Base-by-base conservation (phyloP, 1,140 invertebrate genomes). In the Phortica variegata region DNA sequence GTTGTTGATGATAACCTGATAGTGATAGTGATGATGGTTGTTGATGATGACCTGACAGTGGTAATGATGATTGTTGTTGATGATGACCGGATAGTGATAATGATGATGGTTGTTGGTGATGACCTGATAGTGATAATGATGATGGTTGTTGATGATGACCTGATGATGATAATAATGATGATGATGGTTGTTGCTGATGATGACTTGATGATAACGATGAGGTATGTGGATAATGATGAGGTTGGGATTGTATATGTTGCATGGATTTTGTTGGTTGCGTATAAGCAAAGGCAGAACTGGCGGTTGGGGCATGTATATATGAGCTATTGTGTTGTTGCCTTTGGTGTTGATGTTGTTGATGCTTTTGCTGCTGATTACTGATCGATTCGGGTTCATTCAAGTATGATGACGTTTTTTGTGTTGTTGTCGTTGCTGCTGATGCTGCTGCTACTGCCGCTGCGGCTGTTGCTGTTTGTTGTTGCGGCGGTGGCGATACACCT, bases 311-410 rank as follows among this genome's bases (percentile, higher is more conserved):
- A 15, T 40, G 10, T 33, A 23, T 36, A 5, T 50, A 56, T 37
- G 56, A 32, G 8, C 56, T 46, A 37, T 43, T 16, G 52, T 66
- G 62, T 41, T 47, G 40, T 43, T 59, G 60, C 8, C 52, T 61
- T 40, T 66, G 49, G 44, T 61, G 63, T 51, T 66, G 62, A 33
- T 66, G 63, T 29, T 29, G 26, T 44, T 66, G 62, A 33, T 66
- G 63, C 12, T 29, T 6, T 44, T 61, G 63, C 54, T 68, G 48
- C 20, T 63, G 65, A 32, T 52, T n/a, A n/a, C n/a, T n/a, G n/a
- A n/a, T n/a, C n/a, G n/a, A n/a, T n/a, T n/a, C n/a, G n/a, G n/a
- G n/a, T n/a, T n/a, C n/a, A n/a, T n/a, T n/a, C n/a, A n/a, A n/a
- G n/a, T n/a, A n/a, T n/a, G n/a, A n/a, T n/a, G n/a, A n/a, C n/a